These are phyloP conservation scores for Lytechinus variegatus DNA, from an alignment of 35 echinoderm and acorn worm species.

Conservation along the genomic window DNA sequence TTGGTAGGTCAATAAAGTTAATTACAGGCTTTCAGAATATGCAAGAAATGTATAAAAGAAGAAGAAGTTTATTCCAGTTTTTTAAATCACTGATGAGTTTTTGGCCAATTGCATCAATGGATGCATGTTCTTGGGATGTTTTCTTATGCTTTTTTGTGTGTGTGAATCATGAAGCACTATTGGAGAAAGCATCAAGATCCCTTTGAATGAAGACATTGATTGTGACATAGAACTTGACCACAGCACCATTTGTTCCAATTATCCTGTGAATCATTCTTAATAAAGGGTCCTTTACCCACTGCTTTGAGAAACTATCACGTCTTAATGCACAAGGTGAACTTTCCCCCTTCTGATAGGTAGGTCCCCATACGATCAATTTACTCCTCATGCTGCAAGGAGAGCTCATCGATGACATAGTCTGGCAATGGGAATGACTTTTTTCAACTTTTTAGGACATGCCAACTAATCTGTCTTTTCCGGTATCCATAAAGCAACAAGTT, in stretches of 20 bases:
- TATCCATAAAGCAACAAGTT: neutral
- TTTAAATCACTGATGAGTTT: too few species aligned
- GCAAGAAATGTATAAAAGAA: too few species aligned
- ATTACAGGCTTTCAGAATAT: too few species aligned
- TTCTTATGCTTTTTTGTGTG: neutral
- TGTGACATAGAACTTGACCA: conserved; percentile 3
- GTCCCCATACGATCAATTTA: neutral
- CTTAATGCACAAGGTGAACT: neutral
- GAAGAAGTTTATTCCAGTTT: too few species aligned
- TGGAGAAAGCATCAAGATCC: neutral
- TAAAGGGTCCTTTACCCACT: neutral
- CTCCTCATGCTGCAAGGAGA: neutral
- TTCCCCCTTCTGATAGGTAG: neutral
- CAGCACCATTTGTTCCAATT: neutral
- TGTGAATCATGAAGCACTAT: neutral
- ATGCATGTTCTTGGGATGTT: neutral
- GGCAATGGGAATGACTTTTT: neutral
- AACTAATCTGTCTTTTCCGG: neutral
- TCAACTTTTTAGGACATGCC: conserved; percentile 1
- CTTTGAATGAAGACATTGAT: neutral
- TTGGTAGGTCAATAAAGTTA: too few species aligned
- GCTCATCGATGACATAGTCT: neutral
- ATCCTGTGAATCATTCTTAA: neutral
- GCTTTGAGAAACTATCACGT: neutral
- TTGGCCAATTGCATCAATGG: too few species aligned